Percentiles rank a stretch among this genome's conserved stretches.
Conservation (phyloP, 2,888 invertebrate genomes). For the Tigriopus californicus region DNA sequence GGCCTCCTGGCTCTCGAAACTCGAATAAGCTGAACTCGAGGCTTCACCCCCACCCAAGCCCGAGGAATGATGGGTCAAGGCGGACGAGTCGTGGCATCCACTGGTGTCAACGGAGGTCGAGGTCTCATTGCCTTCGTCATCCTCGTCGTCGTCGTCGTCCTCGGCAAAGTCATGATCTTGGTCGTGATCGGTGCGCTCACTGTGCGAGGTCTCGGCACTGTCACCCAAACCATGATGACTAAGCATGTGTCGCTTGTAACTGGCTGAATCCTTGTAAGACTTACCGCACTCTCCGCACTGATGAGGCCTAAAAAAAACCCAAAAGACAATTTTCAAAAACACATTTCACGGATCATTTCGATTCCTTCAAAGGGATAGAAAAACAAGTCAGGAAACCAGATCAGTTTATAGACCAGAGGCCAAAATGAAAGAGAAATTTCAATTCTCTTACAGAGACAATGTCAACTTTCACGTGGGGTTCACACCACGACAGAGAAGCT, state of each 20-base stretch:
- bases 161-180: background rate
- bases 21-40: background rate
- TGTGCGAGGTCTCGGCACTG: background rate
- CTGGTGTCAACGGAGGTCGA: background rate
- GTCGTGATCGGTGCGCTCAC: background rate
- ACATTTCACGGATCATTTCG: no score
- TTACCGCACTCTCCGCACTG: slow-evolving; percentile 14
- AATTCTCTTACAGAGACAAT: no score
- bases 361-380: no score
- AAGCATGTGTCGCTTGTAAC: slow-evolving; percentile 13
- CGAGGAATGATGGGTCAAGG: background rate
- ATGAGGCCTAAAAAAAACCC: slow-evolving; percentile 13
- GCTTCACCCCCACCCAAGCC: background rate
- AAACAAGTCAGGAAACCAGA: no score
- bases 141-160: slow-evolving; percentile 8
- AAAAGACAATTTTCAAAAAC: no score
- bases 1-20: background rate
- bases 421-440: no score
- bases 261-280: slow-evolving; percentile 15
- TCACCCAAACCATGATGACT: slow-evolving; percentile 4
- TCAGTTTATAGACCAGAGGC: no score
- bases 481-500: no score
- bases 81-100: background rate
- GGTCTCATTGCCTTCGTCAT: background rate
- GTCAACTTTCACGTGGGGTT: no score